Percentiles rank a stretch among this genome's conserved stretches.
phyloP scores from a whole-genome alignment of 1,140 invertebrate genomes.

The Druon quercuslanigerum region DNA sequence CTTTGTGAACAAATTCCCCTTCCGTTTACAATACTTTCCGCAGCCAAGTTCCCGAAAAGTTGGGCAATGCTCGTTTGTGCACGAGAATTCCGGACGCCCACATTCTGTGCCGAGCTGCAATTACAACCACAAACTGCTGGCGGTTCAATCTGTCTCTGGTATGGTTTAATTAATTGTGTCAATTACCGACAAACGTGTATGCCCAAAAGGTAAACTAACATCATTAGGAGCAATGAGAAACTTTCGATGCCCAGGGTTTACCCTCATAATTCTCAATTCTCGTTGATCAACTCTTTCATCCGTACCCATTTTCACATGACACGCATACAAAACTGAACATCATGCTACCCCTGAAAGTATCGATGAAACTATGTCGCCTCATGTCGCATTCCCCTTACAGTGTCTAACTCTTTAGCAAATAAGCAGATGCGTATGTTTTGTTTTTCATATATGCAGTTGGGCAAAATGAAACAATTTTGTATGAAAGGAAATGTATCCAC shows the following conservation, averaged over 20 bases:
- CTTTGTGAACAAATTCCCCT: constrained; percentile 15
- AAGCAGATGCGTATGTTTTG: neutral
- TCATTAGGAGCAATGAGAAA: constrained; percentile 25
- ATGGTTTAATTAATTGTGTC: constrained; percentile 22
- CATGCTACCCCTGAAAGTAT: neutral
- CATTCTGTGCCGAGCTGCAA: neutral
- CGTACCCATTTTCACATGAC: constrained; percentile 38
- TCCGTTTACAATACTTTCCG: constrained; percentile 18
- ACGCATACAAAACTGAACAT: constrained; percentile 49
- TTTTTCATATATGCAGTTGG: neutral
- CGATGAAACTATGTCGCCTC: constrained; percentile 19
- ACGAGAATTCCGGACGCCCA: neutral
- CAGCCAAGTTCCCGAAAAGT: constrained; percentile 4
- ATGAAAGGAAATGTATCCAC: too few relatives aligned
- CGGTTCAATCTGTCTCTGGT: neutral
- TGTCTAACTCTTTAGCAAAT: neutral
- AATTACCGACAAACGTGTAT: neutral
- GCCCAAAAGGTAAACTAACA: constrained; percentile 8
- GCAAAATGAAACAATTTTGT: neutral
- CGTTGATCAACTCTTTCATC: constrained; percentile 25
- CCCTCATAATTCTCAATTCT: constrained; percentile 35
- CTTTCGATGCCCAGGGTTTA: constrained; percentile 66
- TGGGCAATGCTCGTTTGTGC: neutral
- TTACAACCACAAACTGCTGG: constrained; percentile 18
- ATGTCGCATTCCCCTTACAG: constrained; percentile 23